A percentile compares a stretch with the other conserved stretches of the same genome.
Conservation (phyloP, 1,140 invertebrate species). For the Neotoxoptera formosana region DNA sequence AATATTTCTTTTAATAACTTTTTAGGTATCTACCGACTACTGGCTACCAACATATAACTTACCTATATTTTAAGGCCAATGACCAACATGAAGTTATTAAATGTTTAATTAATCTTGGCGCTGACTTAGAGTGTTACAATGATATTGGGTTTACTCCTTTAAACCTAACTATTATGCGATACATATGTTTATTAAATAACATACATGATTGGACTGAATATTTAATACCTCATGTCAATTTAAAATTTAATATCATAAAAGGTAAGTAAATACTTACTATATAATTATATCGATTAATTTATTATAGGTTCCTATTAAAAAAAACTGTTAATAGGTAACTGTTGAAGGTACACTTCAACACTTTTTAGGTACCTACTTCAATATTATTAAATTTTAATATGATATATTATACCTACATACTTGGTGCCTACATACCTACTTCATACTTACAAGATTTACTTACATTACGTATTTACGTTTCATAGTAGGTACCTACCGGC, state of each 20-base stretch:
- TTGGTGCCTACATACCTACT: neutral
- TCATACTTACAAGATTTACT: no score
- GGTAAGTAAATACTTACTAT: conserved; percentile 30
- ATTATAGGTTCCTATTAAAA: neutral
- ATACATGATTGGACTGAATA: conserved; percentile 44
- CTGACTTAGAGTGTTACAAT: conserved; percentile 44
- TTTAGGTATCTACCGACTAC: no score
- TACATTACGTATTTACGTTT: no score
- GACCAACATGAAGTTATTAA: conserved; percentile 49
- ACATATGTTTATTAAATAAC: conserved; percentile 26
- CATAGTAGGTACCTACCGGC: no score
- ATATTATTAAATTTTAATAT: neutral
- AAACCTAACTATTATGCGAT: conserved; percentile 46
- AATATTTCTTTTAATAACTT: neutral
- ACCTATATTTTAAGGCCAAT: conserved; percentile 27
- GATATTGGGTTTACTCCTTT: conserved; percentile 55
- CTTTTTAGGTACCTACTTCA: neutral
- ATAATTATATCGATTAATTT: neutral
- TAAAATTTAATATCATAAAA: conserved; percentile 18
- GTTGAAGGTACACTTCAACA: no score
- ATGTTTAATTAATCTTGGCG: conserved; percentile 29
- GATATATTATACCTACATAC: neutral
- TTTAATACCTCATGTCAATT: conserved; percentile 21
- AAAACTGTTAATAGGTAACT: neutral
- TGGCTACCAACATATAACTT: neutral